These are phyloP conservation scores for Actinostola sp. DNA, from an alignment of 92 coral and sea anemone genomes.

Conservation along the genomic window DNA sequence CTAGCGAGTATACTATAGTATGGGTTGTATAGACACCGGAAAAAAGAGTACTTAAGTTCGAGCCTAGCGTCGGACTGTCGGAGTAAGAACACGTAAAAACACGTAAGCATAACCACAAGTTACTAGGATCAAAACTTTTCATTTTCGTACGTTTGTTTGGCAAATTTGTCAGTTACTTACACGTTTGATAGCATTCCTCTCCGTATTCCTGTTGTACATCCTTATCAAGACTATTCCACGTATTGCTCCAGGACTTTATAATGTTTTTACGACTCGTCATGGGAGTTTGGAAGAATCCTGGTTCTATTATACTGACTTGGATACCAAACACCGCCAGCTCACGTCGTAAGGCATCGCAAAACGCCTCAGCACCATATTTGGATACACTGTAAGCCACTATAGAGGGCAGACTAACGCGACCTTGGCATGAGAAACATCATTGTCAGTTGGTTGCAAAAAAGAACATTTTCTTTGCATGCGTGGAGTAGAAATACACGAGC, in stretches of 20 bases:
- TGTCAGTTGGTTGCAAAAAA: too few relatives aligned
- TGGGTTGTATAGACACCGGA: too few relatives aligned
- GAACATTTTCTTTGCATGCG: too few relatives aligned
- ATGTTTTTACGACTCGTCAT: slow-evolving; percentile 62
- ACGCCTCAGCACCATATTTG: slow-evolving; percentile 94
- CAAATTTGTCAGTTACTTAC: slow-evolving; percentile 49
- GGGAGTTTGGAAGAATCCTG: slow-evolving; percentile 87
- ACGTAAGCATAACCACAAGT: too few relatives aligned
- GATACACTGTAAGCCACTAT: slow-evolving; percentile 74
- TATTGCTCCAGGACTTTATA: slow-evolving; percentile 46
- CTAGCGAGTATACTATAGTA: too few relatives aligned
- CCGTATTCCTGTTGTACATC: slow-evolving; percentile 79
- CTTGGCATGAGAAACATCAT: slow-evolving; percentile 27
- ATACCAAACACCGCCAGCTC: slow-evolving; percentile 68
- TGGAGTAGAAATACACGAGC: too few relatives aligned
- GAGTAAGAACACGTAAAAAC: too few relatives aligned
- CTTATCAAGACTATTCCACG: slow-evolving; percentile 71
- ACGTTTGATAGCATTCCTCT: slow-evolving; percentile 58
- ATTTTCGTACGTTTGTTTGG: background rate
- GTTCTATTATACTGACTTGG: slow-evolving; percentile 80
- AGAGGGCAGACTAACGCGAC: slow-evolving; percentile 77
- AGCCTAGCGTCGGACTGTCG: too few relatives aligned
- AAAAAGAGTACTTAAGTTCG: too few relatives aligned
- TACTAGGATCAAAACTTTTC: too few relatives aligned
- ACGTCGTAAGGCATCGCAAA: slow-evolving; percentile 92